Percentiles rank a stretch among this genome's conserved stretches.
These are phyloP conservation scores for Lasiommata megera DNA, from an alignment of 2,888 invertebrate genomes.

Conservation along the genomic window DNA sequence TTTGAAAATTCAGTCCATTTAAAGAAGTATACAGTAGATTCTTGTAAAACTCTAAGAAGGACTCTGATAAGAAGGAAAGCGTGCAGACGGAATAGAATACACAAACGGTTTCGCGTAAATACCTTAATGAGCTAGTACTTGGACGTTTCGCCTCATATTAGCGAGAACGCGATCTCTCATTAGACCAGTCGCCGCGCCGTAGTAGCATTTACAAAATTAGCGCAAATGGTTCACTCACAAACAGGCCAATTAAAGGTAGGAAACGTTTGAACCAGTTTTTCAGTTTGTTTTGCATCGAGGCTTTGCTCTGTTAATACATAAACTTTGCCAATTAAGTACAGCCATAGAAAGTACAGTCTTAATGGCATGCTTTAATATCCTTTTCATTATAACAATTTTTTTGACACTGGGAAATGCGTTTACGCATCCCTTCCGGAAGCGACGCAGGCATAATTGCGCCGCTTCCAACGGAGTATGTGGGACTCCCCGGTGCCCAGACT, in stretches of 20 bases:
- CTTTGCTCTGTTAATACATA: not conserved
- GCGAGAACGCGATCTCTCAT: slow-evolving; percentile 10
- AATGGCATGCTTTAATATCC: not conserved
- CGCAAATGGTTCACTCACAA: slow-evolving; percentile 10
- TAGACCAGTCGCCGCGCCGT: slow-evolving; percentile 1
- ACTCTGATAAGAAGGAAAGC: too few species aligned
- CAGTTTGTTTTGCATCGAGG: slow-evolving; percentile 8
- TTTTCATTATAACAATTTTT: not conserved
- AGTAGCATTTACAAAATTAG: slow-evolving; percentile 7
- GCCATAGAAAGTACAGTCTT: not conserved
- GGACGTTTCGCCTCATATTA: slow-evolving; percentile 3
- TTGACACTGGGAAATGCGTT: too few species aligned
- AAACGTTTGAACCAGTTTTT: slow-evolving; percentile 5
- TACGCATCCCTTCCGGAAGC: too few species aligned
- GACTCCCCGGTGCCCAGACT: too few species aligned
- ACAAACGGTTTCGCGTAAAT: not conserved
- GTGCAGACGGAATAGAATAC: not conserved
- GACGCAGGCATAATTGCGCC: too few species aligned
- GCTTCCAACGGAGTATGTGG: too few species aligned
- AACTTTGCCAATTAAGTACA: not conserved
- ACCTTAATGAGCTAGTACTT: not conserved
- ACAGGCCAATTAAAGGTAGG: slow-evolving; percentile 13
- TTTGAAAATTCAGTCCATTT: too few species aligned
- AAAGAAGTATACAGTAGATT: too few species aligned
- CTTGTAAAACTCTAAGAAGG: too few species aligned